A percentile compares a stretch with the other conserved stretches of the same genome.
These are phyloP conservation scores for Rotaria magnacalcarata DNA, from an alignment of 2,888 invertebrate genomes.

Conservation along the genomic window DNA sequence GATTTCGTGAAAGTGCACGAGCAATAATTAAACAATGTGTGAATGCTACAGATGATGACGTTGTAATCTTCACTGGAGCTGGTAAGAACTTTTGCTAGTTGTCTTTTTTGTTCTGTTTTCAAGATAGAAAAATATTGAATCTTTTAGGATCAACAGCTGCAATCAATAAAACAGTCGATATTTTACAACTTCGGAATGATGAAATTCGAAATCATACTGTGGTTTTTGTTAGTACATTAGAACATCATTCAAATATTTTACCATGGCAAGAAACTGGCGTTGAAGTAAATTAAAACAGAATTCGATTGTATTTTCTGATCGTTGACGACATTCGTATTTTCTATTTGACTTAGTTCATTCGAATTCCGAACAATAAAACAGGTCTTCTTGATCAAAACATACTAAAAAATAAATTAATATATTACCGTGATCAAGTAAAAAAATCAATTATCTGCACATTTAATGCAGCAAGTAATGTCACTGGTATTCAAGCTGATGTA, in stretches of 20 bases:
- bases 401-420: slow-evolving; percentile 48
- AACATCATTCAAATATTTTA: slow-evolving; percentile 53
- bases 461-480: slow-evolving; percentile 51
- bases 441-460: slow-evolving; percentile 43
- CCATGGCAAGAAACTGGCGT: slow-evolving; percentile 51
- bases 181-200: not conserved
- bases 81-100: slow-evolving; percentile 47
- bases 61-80: slow-evolving; percentile 51
- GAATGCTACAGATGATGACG: slow-evolving; percentile 49
- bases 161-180: slow-evolving; percentile 36
- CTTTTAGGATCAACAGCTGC: slow-evolving; percentile 14
- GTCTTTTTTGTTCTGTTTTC: slow-evolving; percentile 48
- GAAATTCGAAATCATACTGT: not conserved
- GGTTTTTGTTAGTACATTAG: slow-evolving; percentile 51
- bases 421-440: slow-evolving; percentile 20
- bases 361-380: not conserved
- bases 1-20: slow-evolving; percentile 49
- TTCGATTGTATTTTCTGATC: slow-evolving; percentile 50
- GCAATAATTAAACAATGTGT: slow-evolving; percentile 50
- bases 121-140: slow-evolving; percentile 46
- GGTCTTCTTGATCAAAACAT: slow-evolving; percentile 49
- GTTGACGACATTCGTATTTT: slow-evolving; percentile 49
- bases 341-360: not conserved
- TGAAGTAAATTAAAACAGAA: slow-evolving; percentile 49
- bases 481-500: slow-evolving; percentile 51